Conservation (phyloP, 2,797 vertebrate species). For the Sebastes itinus region DNA sequence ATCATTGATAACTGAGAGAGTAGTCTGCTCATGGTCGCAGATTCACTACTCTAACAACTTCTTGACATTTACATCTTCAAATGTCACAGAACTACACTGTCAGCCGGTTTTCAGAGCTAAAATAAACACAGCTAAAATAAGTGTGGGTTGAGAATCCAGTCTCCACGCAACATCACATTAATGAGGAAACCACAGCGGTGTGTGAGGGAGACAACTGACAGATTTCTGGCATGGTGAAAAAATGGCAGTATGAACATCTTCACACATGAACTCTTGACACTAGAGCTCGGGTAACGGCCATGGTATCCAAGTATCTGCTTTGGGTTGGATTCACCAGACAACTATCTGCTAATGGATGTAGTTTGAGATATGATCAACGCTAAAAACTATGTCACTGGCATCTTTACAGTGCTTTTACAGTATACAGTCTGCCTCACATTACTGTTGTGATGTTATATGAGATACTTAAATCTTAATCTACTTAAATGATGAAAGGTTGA, state of each 20-base stretch:
- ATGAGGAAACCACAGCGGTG: neutral
- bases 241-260: neutral
- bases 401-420: neutral
- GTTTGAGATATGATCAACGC: neutral
- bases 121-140: conserved; percentile 7
- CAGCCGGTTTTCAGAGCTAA: conserved; percentile 7
- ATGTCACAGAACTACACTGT: conserved; percentile 13
- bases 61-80: conserved; percentile 29
- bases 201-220: neutral
- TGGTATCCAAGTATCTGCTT: neutral
- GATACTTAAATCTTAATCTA: neutral
- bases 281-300: neutral
- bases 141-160: neutral
- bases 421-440: neutral
- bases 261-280: neutral
- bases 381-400: neutral
- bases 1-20: conserved; percentile 15
- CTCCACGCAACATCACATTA: conserved; percentile 3
- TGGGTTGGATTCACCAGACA: neutral
- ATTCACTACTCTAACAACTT: neutral
- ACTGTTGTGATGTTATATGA: neutral
- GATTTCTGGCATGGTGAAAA: conserved; percentile 20
- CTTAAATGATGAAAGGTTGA: neutral
- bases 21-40: neutral
- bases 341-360: neutral